Evolutionary conservation across 2,888 invertebrate species (phyloP), one percentile per base, ranked within the genome.

Genomic region (Hirudinaria manillensis): DNA sequence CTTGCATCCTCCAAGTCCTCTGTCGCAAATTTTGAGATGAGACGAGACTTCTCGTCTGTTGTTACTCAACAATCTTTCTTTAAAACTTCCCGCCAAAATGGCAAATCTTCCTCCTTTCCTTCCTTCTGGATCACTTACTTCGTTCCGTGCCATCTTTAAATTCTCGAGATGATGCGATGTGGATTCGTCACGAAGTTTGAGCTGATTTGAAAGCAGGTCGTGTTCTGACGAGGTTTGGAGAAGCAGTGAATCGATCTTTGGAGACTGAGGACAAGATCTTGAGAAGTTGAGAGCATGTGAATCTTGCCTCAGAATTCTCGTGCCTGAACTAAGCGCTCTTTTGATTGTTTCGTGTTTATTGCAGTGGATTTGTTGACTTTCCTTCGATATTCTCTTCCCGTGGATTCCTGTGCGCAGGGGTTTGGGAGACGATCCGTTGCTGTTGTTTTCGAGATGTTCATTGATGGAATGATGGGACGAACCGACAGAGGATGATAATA

Each of bases 61-160:
- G 34, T 34, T 68, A 24, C 36, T 68, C 13, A 68, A 3, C 13
- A 68, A 34, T 36, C 68, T 68, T 10, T 36, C 36, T 21, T 68
- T 68, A 36, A 68, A 68, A 68, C 36, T 32, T 29, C 68, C 68
- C n/a, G 68, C 68, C 68, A 68, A 68, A 3, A 68, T 68, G 10
- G 68, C 68, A 36, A 68, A 68, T 34, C 68, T 2, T 68, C 68
- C 21, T 6, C 34, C 10, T 6, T 45, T 16, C 45, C 45, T 45
- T 45, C 45, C 13, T 10, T 45, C 45, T 2, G 13, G 16, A 45
- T 16, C 45, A 7, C 16, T 45, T 16, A 6, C 34, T 7, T 16
- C 16, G 34, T 7, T 68, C 68, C 3, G 3, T 7, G n/a, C 7
- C 32, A 16, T 36, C 27, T n/a, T 34, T n/a, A 34, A 4, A 13